Percentiles rank a stretch among this genome's conserved stretches.
Evolutionary conservation across 2,113 vertebrate species (phyloP).

Genomic region (Hyperopisus bebe): DNA sequence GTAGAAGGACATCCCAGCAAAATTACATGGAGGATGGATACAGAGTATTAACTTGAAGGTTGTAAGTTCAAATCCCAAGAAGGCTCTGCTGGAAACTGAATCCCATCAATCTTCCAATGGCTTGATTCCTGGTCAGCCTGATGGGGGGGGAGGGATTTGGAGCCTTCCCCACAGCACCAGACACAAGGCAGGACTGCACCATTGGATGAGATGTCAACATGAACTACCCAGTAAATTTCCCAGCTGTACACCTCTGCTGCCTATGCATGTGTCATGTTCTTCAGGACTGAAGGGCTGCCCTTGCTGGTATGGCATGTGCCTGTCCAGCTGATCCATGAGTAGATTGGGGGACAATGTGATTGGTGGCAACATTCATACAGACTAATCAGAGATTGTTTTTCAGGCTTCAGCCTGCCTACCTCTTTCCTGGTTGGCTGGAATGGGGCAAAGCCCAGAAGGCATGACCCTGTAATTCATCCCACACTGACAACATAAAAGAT

Average conservation of each 20-base stretch:
- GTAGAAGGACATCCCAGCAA: neutral
- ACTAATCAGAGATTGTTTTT: neutral
- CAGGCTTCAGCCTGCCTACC: neutral
- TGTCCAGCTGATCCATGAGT: neutral
- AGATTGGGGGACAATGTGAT: neutral
- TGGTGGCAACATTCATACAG: too few relatives aligned
- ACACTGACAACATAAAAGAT: slow-evolving; percentile 26
- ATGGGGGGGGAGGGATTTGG: neutral
- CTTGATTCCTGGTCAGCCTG: neutral
- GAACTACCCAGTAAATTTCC: neutral
- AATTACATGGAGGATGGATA: neutral
- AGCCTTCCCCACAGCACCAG: too few relatives aligned
- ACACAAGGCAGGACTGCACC: neutral
- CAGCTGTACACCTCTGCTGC: neutral
- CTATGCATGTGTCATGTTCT: neutral
- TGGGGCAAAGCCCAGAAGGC: neutral
- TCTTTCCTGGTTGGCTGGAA: neutral
- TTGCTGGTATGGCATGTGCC: neutral
- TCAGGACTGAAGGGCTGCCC: neutral
- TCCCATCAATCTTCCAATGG: neutral
- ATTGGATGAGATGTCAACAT: neutral
- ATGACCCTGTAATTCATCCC: slow-evolving; percentile 13
- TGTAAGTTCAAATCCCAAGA: neutral
- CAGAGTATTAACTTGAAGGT: neutral
- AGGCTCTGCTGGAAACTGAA: neutral